These are phyloP conservation scores for Etia nguti DNA, from an alignment of 2,113 vertebrate genomes.

Conservation along the genomic window DNA sequence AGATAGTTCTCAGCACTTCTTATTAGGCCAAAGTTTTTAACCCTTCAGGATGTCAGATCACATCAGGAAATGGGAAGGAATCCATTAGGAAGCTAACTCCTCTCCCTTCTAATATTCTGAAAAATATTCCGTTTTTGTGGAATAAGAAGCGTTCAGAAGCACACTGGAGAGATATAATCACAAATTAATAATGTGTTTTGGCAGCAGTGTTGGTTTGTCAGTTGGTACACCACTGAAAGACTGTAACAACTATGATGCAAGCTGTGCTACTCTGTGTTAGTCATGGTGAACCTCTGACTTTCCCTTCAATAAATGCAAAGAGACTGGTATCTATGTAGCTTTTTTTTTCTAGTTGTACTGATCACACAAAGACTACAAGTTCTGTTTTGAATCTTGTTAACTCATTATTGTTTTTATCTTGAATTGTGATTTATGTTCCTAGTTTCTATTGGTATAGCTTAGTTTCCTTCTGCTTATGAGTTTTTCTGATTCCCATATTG, in stretches of 20 bases:
- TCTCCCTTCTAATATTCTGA: background rate
- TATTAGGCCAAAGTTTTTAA: background rate
- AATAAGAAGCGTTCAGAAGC: background rate
- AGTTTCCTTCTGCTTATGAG: background rate
- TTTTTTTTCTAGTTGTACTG: background rate
- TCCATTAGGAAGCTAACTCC: background rate
- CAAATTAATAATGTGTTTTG: background rate
- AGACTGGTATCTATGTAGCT: background rate
- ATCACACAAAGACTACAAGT: background rate
- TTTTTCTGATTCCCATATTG: background rate
- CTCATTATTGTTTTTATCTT: background rate
- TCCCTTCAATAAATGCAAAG: background rate
- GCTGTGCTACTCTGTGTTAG: background rate
- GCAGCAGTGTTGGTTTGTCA: background rate
- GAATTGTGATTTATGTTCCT: background rate
- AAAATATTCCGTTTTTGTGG: background rate
- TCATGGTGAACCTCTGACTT: background rate
- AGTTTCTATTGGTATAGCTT: background rate
- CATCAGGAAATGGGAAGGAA: background rate
- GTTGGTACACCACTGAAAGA: background rate
- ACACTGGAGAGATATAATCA: background rate
- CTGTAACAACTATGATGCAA: background rate
- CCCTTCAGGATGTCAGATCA: background rate
- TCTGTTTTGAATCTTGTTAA: background rate
- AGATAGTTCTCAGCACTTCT: background rate